Conservation (phyloP, 2,113 vertebrate genomes). For the Okapia johnstoni region DNA sequence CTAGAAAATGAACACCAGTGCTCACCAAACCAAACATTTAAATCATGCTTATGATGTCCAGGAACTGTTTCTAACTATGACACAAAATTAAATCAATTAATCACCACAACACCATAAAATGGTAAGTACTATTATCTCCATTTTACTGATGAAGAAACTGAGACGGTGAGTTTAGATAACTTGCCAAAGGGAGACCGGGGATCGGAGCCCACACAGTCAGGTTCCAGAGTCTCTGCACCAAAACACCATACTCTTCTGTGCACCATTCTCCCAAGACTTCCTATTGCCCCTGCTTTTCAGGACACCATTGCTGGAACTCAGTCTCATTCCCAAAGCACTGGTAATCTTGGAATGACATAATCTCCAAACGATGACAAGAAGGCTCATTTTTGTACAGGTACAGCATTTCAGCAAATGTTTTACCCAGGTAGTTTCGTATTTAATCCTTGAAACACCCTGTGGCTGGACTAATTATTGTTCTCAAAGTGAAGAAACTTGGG, state of each 20-base stretch:
- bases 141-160: not conserved
- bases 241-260: not conserved
- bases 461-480: not conserved
- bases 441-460: not conserved
- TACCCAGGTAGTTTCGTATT: not conserved
- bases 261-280: not conserved
- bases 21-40: not conserved
- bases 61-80: not conserved
- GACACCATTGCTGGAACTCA: not conserved
- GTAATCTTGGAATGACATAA: not conserved
- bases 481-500: not conserved
- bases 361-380: not conserved
- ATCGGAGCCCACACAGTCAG: not conserved
- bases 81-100: not conserved
- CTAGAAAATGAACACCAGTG: not conserved
- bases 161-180: not conserved
- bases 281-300: not conserved
- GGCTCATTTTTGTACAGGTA: too few species aligned
- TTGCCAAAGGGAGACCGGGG: not conserved
- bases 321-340: not conserved
- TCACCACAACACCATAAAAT: not conserved
- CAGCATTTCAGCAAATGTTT: not conserved
- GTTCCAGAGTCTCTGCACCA: not conserved
- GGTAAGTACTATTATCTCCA: not conserved
- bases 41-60: not conserved